A percentile compares a stretch with the other conserved stretches of the same genome.
phyloP scores from a whole-genome alignment of 2,113 vertebrate genomes.

The Dicentrarchus labrax region DNA sequence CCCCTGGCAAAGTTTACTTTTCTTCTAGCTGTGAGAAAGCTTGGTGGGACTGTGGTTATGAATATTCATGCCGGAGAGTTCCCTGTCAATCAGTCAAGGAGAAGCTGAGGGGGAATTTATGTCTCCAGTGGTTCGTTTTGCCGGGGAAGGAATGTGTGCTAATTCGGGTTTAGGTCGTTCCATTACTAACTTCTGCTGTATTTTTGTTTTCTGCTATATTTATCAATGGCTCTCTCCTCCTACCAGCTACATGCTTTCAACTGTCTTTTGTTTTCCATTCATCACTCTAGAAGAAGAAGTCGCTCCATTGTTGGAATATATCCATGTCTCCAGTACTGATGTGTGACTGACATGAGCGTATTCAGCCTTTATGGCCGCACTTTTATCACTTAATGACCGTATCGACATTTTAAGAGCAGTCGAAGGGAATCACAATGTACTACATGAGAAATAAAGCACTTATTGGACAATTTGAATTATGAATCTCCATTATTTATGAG shows the following conservation, averaged over 20 bases:
- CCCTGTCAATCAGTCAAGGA: slow-evolving; percentile 76
- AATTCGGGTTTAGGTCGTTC: slow-evolving; percentile 12
- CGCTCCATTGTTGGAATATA: slow-evolving; percentile 23
- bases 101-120: slow-evolving; percentile 49
- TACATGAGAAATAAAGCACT: neutral
- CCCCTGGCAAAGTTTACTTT: slow-evolving; percentile 78
- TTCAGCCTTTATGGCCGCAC: slow-evolving; percentile 40
- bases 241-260: neutral
- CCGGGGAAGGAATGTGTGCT: slow-evolving; percentile 36
- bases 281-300: slow-evolving; percentile 33
- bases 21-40: slow-evolving; percentile 85
- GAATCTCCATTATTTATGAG: neutral
- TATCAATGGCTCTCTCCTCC: slow-evolving; percentile 1
- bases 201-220: slow-evolving; percentile 22
- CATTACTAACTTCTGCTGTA: neutral
- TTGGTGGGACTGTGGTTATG: slow-evolving; percentile 74
- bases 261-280: slow-evolving; percentile 22
- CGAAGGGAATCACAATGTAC: slow-evolving; percentile 26
- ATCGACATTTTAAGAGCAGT: slow-evolving; percentile 18
- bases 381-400: slow-evolving; percentile 32
- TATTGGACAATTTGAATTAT: neutral
- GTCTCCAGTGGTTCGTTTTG: slow-evolving; percentile 43
- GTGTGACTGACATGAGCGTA: slow-evolving; percentile 46
- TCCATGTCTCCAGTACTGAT: slow-evolving; percentile 32
- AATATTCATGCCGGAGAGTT: slow-evolving; percentile 82